Percentiles rank a stretch among this genome's conserved stretches.
phyloP scores from a whole-genome alignment of 2,113 vertebrate species.

The Penelope pileata region DNA sequence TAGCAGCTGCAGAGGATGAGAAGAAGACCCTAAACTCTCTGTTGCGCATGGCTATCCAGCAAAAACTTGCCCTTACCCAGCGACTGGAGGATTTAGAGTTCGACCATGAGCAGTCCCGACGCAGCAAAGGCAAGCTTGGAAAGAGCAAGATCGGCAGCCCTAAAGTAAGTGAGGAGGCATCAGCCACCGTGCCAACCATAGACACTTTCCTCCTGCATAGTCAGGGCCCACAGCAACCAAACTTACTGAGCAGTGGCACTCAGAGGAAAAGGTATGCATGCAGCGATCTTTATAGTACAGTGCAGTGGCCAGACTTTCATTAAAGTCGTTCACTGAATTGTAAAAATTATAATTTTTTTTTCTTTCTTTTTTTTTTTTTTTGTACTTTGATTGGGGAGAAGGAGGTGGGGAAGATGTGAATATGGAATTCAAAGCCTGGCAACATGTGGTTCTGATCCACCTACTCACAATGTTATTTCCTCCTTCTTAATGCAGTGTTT shows the following conservation, averaged over 20 bases:
- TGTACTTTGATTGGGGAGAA: constrained; percentile 47
- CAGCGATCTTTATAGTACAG: constrained; percentile 77
- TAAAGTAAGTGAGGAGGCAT: constrained; percentile 93
- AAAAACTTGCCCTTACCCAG: constrained; percentile 97
- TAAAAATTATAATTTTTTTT: neutral
- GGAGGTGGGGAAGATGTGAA: constrained; percentile 36
- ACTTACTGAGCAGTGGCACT: constrained; percentile 81
- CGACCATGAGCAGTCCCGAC: constrained; percentile 94
- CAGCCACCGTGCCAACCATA: constrained; percentile 80
- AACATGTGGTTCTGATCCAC: constrained; percentile 39
- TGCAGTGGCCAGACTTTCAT: constrained; percentile 75
- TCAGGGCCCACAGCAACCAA: constrained; percentile 80
- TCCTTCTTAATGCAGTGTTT: constrained; percentile 42
- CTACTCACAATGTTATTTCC: constrained; percentile 46
- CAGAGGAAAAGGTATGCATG: constrained; percentile 84
- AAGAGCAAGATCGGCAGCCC: constrained; percentile 93
- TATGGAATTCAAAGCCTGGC: constrained; percentile 53
- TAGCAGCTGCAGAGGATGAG: constrained; percentile 96
- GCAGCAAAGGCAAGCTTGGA: constrained; percentile 90
- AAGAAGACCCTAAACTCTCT: constrained; percentile 98
- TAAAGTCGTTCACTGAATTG: constrained; percentile 63
- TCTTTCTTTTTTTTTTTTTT: neutral
- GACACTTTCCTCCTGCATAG: constrained; percentile 83
- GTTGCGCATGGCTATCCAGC: constrained; percentile 97
- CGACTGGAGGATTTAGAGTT: constrained; percentile 98